Evolutionary conservation across 2,888 invertebrate genomes (phyloP).

Genomic region (Dasysyrphus albostriatus): DNA sequence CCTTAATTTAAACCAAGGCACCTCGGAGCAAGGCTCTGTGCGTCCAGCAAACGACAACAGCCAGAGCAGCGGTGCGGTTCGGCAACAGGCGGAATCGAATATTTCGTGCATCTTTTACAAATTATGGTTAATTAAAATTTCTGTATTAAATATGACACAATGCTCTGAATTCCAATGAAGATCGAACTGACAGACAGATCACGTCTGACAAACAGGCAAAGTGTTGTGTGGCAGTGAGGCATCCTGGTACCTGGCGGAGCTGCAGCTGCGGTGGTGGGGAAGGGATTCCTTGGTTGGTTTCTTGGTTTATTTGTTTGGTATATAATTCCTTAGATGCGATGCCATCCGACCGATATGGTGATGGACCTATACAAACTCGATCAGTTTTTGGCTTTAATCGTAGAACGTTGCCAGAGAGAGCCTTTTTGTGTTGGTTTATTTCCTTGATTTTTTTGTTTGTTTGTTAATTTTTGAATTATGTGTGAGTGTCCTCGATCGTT

Average conservation of each 20-base stretch:
- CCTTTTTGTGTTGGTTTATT: constrained; percentile 17
- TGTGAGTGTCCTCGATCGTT: constrained; percentile 65
- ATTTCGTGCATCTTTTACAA: constrained; percentile 83
- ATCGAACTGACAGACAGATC: constrained; percentile 72
- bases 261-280: background rate
- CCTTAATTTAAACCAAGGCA: constrained; percentile 64
- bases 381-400: constrained; percentile 72
- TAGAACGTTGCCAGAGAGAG: constrained; percentile 12
- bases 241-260: constrained; percentile 38
- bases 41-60: constrained; percentile 9
- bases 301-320: constrained; percentile 26
- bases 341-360: constrained; percentile 71
- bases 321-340: constrained; percentile 63
- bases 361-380: constrained; percentile 75
- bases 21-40: constrained; percentile 1
- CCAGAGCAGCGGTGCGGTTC: background rate
- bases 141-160: constrained; percentile 84
- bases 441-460: constrained; percentile 17
- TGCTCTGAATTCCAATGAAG: constrained; percentile 83
- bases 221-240: constrained; percentile 52
- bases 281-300: constrained; percentile 39
- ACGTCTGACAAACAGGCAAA: constrained; percentile 64
- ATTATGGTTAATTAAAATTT: constrained; percentile 84
- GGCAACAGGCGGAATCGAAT: constrained; percentile 63
- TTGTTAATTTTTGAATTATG: constrained; percentile 12